phyloP scores from a whole-genome alignment of 2,888 invertebrate species.

The Lapara coniferarum region DNA sequence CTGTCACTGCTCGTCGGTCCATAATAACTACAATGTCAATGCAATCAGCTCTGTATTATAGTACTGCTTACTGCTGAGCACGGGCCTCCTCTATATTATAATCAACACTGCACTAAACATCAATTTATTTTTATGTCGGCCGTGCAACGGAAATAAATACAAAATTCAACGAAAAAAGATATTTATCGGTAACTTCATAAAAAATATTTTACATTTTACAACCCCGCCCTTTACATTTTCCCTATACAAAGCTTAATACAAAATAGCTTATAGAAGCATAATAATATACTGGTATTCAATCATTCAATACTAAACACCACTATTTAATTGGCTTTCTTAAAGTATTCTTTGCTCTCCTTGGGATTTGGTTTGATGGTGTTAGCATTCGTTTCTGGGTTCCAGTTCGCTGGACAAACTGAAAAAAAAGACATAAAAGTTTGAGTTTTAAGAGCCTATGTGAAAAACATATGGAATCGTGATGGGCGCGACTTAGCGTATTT shows the following conservation, averaged over 20 bases:
- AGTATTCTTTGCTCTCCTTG: constrained; percentile 93
- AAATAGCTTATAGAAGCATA: constrained; percentile 2
- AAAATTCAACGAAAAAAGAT: constrained; percentile 19
- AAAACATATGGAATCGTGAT: no score
- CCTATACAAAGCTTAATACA: constrained; percentile 12
- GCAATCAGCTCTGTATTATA: no score
- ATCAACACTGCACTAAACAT: no score
- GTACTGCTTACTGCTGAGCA: no score
- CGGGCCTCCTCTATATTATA: no score
- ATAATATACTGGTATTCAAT: background rate
- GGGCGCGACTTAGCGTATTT: no score
- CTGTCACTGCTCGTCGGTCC: no score
- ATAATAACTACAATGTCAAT: no score
- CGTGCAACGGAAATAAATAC: background rate
- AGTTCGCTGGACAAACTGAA: constrained; percentile 96
- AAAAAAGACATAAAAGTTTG: constrained; percentile 31
- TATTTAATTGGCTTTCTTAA: constrained; percentile 83
- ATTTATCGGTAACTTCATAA: constrained; percentile 12
- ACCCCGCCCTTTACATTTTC: background rate
- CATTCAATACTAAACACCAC: background rate
- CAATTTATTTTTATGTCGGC: no score
- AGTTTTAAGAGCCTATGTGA: no score
- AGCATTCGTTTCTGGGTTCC: constrained; percentile 91
- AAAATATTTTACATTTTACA: constrained; percentile 17
- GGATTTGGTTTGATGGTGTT: constrained; percentile 96